Evolutionary conservation across 2,888 invertebrate genomes (phyloP).

Genomic region (Acronicta alni): DNA sequence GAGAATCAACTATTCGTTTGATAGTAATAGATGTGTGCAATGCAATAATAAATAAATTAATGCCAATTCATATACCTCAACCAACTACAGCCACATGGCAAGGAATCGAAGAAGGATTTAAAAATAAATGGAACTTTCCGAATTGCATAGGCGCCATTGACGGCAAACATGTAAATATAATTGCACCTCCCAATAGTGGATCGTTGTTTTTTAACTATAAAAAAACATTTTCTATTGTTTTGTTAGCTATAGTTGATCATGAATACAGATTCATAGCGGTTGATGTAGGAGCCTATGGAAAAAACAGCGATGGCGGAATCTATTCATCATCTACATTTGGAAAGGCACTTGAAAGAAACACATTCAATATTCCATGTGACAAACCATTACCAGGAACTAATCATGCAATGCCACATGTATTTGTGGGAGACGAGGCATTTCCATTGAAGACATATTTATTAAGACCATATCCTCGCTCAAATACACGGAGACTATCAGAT

Average conservation of each 20-base stretch:
- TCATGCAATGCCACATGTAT: conserved; percentile 50
- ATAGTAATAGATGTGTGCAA: conserved; percentile 50
- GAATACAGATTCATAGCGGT: conserved; percentile 43
- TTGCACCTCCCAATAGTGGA: conserved; percentile 28
- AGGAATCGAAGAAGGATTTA: conserved; percentile 34
- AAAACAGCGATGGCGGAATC: conserved; percentile 62
- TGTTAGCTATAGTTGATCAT: conserved; percentile 32
- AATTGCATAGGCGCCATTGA: conserved; percentile 39
- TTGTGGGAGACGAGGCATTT: conserved; percentile 56
- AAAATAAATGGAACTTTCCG: conserved; percentile 39
- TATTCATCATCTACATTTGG: conserved; percentile 33
- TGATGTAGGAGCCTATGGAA: conserved; percentile 62
- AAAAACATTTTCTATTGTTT: conserved; percentile 28
- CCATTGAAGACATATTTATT: conserved; percentile 54
- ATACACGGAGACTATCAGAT: conserved; percentile 43
- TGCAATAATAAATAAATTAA: conserved; percentile 51
- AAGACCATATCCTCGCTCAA: conserved; percentile 33
- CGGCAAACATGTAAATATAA: conserved; percentile 42
- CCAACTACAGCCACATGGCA: conserved; percentile 32
- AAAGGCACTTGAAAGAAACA: conserved; percentile 32
- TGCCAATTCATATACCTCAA: conserved; percentile 45
- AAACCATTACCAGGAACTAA: conserved; percentile 49
- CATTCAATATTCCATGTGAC: conserved; percentile 49
- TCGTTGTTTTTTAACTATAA: conserved; percentile 31
- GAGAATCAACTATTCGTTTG: conserved; percentile 47